Percentiles rank a stretch among this genome's conserved stretches.
These are phyloP conservation scores for Chionomys nivalis DNA, from an alignment of 2,113 vertebrate genomes.

Conservation along the genomic window DNA sequence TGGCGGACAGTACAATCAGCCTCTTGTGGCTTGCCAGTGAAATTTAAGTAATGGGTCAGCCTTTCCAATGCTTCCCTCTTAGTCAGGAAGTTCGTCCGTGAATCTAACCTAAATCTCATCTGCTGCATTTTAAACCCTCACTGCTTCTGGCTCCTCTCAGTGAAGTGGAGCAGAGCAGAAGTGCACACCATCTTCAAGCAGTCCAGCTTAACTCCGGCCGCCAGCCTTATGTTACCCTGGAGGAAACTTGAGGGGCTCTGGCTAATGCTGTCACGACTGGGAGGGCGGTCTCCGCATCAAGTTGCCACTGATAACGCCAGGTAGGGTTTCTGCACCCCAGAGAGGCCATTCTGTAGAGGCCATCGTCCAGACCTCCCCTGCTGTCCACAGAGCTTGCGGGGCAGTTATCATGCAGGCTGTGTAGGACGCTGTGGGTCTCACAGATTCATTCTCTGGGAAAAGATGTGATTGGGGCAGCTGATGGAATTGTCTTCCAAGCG, in stretches of 20 bases:
- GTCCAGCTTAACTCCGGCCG: background rate
- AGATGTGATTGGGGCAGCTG: slow-evolving; percentile 59
- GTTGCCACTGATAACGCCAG: slow-evolving; percentile 71
- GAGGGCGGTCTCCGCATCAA: slow-evolving; percentile 63
- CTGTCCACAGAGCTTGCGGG: slow-evolving; percentile 40
- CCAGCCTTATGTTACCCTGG: slow-evolving; percentile 79
- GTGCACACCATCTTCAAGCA: background rate
- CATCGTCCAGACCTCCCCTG: background rate
- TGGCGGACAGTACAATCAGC: slow-evolving; percentile 67
- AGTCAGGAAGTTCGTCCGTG: slow-evolving; percentile 78
- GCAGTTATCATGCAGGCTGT: slow-evolving; percentile 57
- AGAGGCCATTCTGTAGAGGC: background rate
- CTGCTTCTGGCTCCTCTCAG: background rate
- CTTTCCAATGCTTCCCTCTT: slow-evolving; percentile 67
- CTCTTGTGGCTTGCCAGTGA: slow-evolving; percentile 75
- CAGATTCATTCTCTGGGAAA: slow-evolving; percentile 60
- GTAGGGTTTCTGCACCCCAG: slow-evolving; percentile 76
- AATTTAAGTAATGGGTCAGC: slow-evolving; percentile 80
- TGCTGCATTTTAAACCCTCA: slow-evolving; percentile 76
- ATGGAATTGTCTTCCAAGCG: background rate
- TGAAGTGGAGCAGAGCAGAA: background rate
- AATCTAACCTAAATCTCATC: slow-evolving; percentile 83
- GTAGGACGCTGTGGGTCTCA: slow-evolving; percentile 25
- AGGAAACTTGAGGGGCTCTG: slow-evolving; percentile 79
- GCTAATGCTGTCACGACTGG: slow-evolving; percentile 67